Evolutionary conservation across 2,113 vertebrate species (phyloP), one percentile per base, ranked within the genome.

Genomic region (Muntiacus reevesi): DNA sequence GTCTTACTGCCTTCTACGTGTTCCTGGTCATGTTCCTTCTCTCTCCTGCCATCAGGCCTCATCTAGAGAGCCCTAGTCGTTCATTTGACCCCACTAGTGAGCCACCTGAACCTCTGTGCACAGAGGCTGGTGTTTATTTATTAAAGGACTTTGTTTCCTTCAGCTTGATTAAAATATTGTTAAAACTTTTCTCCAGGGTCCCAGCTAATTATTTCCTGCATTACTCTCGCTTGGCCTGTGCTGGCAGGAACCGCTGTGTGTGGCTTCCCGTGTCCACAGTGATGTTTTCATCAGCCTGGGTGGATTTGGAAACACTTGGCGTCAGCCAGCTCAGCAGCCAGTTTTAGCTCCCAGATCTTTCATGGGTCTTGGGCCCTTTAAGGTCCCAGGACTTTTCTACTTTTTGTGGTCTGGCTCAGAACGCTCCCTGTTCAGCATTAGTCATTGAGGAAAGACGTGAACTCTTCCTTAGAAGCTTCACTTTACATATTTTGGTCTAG

Each of bases 141-240:
- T 36, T 76, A 71, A 74, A 84, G 45, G 28, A 84, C 54, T 95
- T 88, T 85, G 5, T 83, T 87, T 94, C 25, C 64, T 40, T 67
- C 55, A 3, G 1, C 52, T 36, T 43, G 17, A 87, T 67, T 67
- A 45, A 89, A 91, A 64, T 60, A 30, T 47, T n/a, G 7, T 21
- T 89, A 33, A 86, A 64, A 27, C 43, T 90, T 87, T 78, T 55
- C 57, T 81, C 45, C 79, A 21, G 62, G 59, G 13, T 50, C 84
- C 12, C 54, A 62, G 60, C 50, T 74, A 36, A 40, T 27, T 82
- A n/a, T n/a, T 45, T 94, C 86, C 96, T 82, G 14, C n/a, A 14
- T 87, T 78, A 71, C 43, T 91, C n/a, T 76, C 4, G 10, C 43
- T 67, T 33, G 43, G 33, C 60, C 60, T 36, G 15, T 64, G 9